Conservation (phyloP, 2,113 vertebrate genomes). For the Corynorhinus townsendii region DNA sequence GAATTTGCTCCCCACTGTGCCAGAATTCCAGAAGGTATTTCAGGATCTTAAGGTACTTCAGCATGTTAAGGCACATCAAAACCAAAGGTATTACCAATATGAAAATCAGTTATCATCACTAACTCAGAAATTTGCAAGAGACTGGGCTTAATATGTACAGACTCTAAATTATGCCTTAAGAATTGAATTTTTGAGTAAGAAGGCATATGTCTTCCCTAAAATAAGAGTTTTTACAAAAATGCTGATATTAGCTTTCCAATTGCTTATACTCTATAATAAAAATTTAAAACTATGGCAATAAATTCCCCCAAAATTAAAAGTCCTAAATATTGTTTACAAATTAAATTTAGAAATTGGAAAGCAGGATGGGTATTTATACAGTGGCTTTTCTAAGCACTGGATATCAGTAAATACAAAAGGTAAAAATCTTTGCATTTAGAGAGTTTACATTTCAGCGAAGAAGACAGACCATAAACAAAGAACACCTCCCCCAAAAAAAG, state of each 20-base stretch:
- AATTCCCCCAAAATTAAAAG: background rate
- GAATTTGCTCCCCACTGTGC: background rate
- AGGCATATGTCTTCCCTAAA: background rate
- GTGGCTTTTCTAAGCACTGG: background rate
- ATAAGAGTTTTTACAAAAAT: background rate
- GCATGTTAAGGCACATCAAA: background rate
- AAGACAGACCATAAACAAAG: background rate
- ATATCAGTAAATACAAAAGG: background rate
- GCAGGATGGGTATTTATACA: background rate
- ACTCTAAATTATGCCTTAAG: background rate
- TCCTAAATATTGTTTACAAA: constrained; percentile 22
- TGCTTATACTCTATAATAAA: constrained; percentile 14
- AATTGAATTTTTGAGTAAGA: background rate
- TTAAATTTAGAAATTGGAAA: background rate
- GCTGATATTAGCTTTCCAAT: background rate
- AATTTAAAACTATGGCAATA: background rate
- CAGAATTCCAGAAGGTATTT: constrained; percentile 14
- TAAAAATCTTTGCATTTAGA: background rate
- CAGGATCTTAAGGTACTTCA: background rate
- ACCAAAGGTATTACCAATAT: background rate
- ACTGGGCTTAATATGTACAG: background rate
- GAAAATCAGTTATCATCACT: background rate
- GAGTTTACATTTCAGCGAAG: background rate
- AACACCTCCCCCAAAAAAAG: no score
- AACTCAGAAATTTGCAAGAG: background rate